Evolutionary conservation across 2,113 vertebrate species (phyloP), one percentile per base, ranked within the genome.

Genomic region (Colinus virginianus): DNA sequence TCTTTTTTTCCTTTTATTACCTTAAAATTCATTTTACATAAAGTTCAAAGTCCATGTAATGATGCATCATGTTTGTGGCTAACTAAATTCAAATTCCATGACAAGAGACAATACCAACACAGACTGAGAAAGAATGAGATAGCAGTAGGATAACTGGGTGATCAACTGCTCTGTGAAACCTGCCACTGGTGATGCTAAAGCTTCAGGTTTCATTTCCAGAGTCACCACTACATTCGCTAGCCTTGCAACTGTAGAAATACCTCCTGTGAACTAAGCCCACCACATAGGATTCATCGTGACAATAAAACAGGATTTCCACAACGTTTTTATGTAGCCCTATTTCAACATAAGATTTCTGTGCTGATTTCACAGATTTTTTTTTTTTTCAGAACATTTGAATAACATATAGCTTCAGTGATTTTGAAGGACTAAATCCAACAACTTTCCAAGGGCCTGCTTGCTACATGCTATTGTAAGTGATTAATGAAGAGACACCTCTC

Each of bases 351-450:
- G 36, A 87, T 87, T 28, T 28, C 28, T 34, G 28, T 53, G 36
- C 6, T 74, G 19, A 66, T 70, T 66, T 83, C 36, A 30, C 49
- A 11, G 12, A 13, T 45, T 64, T 36, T 82, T 72, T 64, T 36
- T 82, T 72, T 49, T 88, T 87, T 46, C 64, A 77, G 17, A 5
- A 66, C 21, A n/a, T 81, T 78, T 62, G 88, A 74, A 48, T 72
- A 40, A 9, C 3, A 56, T 74, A 63, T 30, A 42, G 30, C 30
- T 71, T 49, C 25, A 76, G 62, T 70, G 28, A 55, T 61, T 62
- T 79, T 34, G 85, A 90, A 90, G 3, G 22, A 14, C 32, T 81
- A 34, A 78, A 71, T 38, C 59, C 64, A 76, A 68, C 22, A 84
- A 48, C 6, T 55, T 84, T 46, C 13, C n/a, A 81, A 49, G 32